Conservation (phyloP, 2,113 vertebrate species). For the Gambusia affinis region DNA sequence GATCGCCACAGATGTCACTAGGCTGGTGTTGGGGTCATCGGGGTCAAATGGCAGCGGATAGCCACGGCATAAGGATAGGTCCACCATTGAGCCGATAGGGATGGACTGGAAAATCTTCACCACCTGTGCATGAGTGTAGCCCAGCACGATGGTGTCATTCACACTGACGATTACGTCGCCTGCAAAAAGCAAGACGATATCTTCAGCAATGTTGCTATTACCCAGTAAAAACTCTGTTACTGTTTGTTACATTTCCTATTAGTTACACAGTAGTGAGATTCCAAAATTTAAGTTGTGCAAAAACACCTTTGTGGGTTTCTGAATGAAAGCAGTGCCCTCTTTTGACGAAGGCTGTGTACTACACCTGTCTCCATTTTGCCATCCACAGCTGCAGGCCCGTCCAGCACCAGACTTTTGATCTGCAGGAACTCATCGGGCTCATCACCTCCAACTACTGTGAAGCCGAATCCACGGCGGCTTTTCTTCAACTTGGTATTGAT, state of each 20-base stretch:
- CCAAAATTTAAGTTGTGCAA: background rate
- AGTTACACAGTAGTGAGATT: background rate
- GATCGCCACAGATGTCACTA: constrained; percentile 97
- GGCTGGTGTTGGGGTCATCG: constrained; percentile 96
- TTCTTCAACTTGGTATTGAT: constrained; percentile 98
- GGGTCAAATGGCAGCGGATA: constrained; percentile 98
- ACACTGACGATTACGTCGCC: constrained; percentile 98
- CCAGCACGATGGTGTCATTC: constrained; percentile 95
- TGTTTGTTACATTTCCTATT: background rate
- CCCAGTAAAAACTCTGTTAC: background rate
- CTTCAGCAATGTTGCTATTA: constrained; percentile 3
- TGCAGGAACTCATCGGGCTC: constrained; percentile 98
- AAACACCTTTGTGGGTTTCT: background rate
- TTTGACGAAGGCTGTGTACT: constrained; percentile 39
- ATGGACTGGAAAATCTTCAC: constrained; percentile 99
- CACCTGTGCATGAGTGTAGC: constrained; percentile 97
- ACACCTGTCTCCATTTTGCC: constrained; percentile 99
- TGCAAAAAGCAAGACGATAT: constrained; percentile 51
- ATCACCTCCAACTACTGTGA: constrained; percentile 96
- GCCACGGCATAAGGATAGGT: constrained; percentile 95
- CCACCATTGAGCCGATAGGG: constrained; percentile 96
- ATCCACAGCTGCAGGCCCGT: constrained; percentile 93
- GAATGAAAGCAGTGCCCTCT: constrained; percentile 64
- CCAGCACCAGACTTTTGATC: constrained; percentile 98
- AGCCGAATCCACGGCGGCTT: constrained; percentile 95